Conservation (phyloP, 2,888 invertebrate genomes). For the Silvanus unidentatus region DNA sequence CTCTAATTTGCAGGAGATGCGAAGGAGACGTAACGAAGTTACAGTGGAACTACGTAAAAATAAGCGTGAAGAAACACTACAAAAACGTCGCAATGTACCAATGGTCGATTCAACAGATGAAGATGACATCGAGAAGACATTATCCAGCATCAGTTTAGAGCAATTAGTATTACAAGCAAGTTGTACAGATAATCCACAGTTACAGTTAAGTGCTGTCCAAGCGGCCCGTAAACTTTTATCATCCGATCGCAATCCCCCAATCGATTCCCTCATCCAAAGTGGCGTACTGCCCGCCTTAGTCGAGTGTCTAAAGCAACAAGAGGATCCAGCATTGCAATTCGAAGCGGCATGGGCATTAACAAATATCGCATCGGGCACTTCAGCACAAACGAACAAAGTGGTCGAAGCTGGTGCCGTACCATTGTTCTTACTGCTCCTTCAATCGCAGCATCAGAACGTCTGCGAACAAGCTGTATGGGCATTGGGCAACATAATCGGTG, state of each 20-base stretch:
- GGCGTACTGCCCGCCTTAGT: constrained; percentile 89
- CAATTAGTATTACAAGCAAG: constrained; percentile 83
- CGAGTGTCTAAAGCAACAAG: constrained; percentile 76
- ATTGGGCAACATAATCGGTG: constrained; percentile 85
- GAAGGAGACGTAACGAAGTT: constrained; percentile 92
- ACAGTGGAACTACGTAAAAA: constrained; percentile 96
- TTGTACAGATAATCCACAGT: constrained; percentile 68
- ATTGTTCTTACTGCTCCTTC: constrained; percentile 82
- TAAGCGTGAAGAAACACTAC: constrained; percentile 93
- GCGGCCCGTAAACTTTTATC: constrained; percentile 92
- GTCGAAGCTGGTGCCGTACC: constrained; percentile 94
- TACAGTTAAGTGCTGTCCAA: constrained; percentile 88
- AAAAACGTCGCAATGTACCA: constrained; percentile 94
- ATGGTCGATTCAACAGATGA: constrained; percentile 79
- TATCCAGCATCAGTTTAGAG: constrained; percentile 69
- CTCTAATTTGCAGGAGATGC: constrained; percentile 89
- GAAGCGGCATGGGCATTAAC: constrained; percentile 98
- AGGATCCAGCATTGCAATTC: constrained; percentile 87
- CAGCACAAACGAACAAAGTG: constrained; percentile 86
- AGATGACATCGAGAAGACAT: constrained; percentile 63
- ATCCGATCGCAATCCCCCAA: constrained; percentile 97
- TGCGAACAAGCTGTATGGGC: constrained; percentile 99
- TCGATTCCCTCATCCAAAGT: constrained; percentile 88
- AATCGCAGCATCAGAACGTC: constrained; percentile 93
- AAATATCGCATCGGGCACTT: constrained; percentile 88